Percentiles rank a stretch among this genome's conserved stretches.
Conservation (phyloP, 2,113 vertebrate species). For the Herpailurus yagouaroundi region DNA sequence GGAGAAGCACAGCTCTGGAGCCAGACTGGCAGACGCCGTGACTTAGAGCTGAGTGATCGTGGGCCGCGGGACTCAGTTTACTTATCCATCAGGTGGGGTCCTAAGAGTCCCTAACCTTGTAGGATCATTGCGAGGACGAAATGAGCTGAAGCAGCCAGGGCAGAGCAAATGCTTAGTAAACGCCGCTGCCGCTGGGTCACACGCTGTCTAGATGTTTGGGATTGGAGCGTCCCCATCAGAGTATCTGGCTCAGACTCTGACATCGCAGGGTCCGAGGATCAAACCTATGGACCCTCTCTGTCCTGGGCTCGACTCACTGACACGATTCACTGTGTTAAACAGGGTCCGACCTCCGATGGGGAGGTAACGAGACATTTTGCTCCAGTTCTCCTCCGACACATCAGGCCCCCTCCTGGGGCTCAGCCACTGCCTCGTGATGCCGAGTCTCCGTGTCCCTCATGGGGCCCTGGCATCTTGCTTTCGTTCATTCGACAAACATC, state of each 20-base stretch:
- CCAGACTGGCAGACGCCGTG: background rate
- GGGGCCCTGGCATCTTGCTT: background rate
- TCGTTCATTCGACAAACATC: conserved; percentile 50
- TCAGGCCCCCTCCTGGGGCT: background rate
- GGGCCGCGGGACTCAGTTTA: background rate
- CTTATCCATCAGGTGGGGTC: background rate
- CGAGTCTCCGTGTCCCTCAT: background rate
- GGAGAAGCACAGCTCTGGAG: background rate
- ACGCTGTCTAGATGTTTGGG: background rate
- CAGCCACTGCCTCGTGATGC: background rate
- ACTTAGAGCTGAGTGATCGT: background rate
- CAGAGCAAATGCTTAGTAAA: background rate
- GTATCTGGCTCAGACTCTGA: background rate
- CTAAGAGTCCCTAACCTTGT: background rate
- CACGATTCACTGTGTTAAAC: background rate
- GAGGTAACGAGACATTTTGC: too few relatives aligned
- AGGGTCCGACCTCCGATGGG: background rate
- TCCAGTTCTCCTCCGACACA: background rate
- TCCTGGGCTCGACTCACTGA: background rate
- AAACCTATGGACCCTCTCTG: background rate
- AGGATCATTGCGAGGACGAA: background rate
- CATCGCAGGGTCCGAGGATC: background rate
- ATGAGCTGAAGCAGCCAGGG: background rate
- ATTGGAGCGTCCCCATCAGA: background rate
- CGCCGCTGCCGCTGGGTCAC: rapidly evolving